Evolutionary conservation across 2,797 vertebrate genomes (phyloP).

Genomic region (Thamnophis elegans): DNA sequence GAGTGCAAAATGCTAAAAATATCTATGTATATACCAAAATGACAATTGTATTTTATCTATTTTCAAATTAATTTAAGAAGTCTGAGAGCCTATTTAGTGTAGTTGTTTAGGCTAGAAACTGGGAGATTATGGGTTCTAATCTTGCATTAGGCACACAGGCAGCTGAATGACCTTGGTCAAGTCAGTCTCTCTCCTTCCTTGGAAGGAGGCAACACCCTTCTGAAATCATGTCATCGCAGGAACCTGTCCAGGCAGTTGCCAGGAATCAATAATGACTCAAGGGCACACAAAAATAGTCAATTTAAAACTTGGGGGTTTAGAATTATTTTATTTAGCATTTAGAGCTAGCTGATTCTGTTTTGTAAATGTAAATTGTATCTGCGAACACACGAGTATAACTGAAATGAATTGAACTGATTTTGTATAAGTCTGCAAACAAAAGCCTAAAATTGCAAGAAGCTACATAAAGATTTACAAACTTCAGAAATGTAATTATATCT

Average conservation of each 20-base stretch:
- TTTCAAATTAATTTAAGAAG: neutral
- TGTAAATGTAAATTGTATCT: neutral
- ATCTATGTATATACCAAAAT: slow-evolving; percentile 71
- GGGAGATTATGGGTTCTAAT: neutral
- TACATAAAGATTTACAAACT: neutral
- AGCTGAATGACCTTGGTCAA: neutral
- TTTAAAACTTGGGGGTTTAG: neutral
- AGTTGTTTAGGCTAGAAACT: neutral
- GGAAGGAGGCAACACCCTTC: neutral
- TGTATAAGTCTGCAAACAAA: neutral
- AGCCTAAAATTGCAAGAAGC: neutral
- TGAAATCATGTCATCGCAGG: neutral
- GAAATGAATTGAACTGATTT: neutral
- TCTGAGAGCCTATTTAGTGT: neutral
- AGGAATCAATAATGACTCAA: neutral
- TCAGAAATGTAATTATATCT: neutral
- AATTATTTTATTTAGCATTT: neutral
- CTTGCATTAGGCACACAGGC: neutral
- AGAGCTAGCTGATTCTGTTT: neutral
- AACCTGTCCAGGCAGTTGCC: neutral
- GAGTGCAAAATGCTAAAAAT: slow-evolving; percentile 71
- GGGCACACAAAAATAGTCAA: neutral
- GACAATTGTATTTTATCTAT: slow-evolving; percentile 53
- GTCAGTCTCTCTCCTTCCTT: neutral
- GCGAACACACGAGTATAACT: neutral